Evolutionary conservation across 2,888 invertebrate genomes (phyloP), one percentile per base, ranked within the genome.

Genomic region (Heliconius ismenius): DNA sequence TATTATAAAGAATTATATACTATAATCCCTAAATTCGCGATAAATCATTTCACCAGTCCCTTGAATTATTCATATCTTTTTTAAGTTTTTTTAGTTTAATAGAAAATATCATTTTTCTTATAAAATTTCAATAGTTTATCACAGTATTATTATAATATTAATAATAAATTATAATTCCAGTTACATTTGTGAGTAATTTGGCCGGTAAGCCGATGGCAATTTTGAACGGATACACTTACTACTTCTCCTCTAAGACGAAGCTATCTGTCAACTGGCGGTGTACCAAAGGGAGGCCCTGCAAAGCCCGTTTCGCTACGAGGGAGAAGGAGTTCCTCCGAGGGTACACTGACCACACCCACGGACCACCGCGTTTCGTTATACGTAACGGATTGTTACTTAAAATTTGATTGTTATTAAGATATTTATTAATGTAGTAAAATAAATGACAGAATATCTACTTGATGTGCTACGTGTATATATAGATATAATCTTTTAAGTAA

Each of bases 331-430:
- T 74, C 28, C 21, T 79, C 28, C 13, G 76, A 13, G 76, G 76
- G 10, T 62, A 60, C 4, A 74, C 75, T 28, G 64, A 74, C 4
- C 95, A 94, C 79, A 90, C 88, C 64, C 94, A 94, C 78, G 90
- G 89, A 11, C 83, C 82, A 0, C 84, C 86, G 1, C 76, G 76
- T 0, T 86, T 81, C 69, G 39, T 82, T 26, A 82, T 86, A 28
- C 65, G 74, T 2, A 74, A 85, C 72, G 87, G 87, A 1, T 75
- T 83, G 58, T 83, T 83, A 36, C 70, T 70, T 70, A 70, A 70
- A 70, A 21, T 70, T 7, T 69, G n/a, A 69, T 49, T 7, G 13
- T 67, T 21, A 32, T 64, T 3, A 28, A 2, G 6, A 18, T 32
- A 21, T 28, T 13, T 63, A 63, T 63, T 18, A 49, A 43, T 43